Base-by-base conservation (phyloP, 2,113 vertebrate species). In the Ctenodactylus gundi region DNA sequence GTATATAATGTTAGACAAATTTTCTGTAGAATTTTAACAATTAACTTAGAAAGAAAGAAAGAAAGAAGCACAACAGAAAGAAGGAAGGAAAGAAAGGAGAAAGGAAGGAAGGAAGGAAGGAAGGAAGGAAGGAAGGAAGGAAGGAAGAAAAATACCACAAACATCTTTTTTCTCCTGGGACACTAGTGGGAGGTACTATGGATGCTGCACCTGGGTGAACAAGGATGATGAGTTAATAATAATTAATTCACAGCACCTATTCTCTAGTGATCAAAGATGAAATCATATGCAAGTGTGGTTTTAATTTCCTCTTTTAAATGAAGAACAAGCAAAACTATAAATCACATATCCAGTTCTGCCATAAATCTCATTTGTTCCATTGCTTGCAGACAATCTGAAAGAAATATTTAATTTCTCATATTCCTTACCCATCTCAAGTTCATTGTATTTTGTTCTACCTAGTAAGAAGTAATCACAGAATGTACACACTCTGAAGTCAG, bases 301-400 rank as follows among this genome's bases (percentile, higher is more conserved):
- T 97, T 97, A 97, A 97, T 97, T 97, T 97, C 97, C 97, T 97
- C 95, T 96, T 95, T 88, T 97, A 97, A 97, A 97, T 97, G 97
- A 97, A 97, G 96, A 97, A 95, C 85, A 96, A 97, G 95, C 55
- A 76, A 73, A 96, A 93, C 85, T 90, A 97, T 97, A 97, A 97
- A 97, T 97, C 97, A 96, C 82, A 44, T 80, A 85, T 81, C 92
- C 88, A 81, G n/a, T 73, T 91, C 85, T 83, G 85, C 88, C 58
- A 90, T 96, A 95, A 94, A 96, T 96, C 83, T 95, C 88, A 86
- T 95, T 96, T 96, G 90, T 96, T 84, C 92, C 85, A 80, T 92
- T 94, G 92, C 90, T 82, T 76, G 68, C 93, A 27, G 75, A 95
- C 97, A 97, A 67, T 88, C 62, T 88, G 88, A 95, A 93, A 95